Percentiles rank a stretch among this genome's conserved stretches.
Evolutionary conservation across 2,113 vertebrate genomes (phyloP).

Genomic region (Megaceryle maxima): DNA sequence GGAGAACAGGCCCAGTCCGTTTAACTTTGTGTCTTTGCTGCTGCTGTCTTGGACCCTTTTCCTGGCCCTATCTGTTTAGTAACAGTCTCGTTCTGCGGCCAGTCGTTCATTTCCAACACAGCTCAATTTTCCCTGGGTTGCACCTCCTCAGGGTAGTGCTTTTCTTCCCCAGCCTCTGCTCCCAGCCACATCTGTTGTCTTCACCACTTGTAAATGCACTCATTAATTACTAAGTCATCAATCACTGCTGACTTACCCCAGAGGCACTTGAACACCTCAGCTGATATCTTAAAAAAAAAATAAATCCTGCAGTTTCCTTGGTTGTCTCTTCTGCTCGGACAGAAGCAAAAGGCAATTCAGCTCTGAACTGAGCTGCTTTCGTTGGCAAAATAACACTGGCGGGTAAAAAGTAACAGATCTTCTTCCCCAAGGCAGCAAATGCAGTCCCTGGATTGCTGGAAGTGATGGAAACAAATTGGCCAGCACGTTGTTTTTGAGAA

Average conservation of each 20-base stretch:
- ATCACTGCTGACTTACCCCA: neutral
- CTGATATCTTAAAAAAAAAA: neutral
- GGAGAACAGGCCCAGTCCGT: neutral
- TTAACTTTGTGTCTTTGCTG: neutral
- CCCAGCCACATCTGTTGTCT: neutral
- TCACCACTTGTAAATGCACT: neutral
- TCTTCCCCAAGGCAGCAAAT: neutral
- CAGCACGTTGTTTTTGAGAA: neutral
- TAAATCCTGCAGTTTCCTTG: neutral
- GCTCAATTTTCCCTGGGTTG: neutral
- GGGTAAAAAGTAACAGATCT: neutral
- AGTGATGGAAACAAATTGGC: too few species aligned
- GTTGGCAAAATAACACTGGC: neutral
- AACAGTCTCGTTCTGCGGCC: neutral
- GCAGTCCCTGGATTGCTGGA: too few species aligned
- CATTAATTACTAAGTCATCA: neutral
- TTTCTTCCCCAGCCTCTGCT: neutral
- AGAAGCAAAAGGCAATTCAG: neutral
- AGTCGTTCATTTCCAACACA: neutral
- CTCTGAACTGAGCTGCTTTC: neutral
- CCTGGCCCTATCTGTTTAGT: rapidly evolving
- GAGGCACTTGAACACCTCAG: neutral
- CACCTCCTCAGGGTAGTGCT: neutral
- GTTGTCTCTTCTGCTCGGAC: neutral
- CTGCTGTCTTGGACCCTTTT: rapidly evolving